phyloP scores from a whole-genome alignment of 2,888 invertebrate genomes.

The Rotaria magnacalcarata region DNA sequence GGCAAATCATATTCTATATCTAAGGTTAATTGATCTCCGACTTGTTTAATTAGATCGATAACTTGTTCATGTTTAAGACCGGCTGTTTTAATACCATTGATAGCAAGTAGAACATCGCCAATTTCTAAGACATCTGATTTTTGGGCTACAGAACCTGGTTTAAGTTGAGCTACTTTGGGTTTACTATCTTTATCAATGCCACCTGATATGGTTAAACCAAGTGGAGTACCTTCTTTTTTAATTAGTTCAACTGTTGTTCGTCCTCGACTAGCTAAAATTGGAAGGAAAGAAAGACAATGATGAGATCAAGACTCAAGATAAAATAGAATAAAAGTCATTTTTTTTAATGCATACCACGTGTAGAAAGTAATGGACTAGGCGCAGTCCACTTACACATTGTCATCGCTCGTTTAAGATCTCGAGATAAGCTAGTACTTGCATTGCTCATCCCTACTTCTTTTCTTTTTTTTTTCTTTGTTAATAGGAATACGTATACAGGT shows the following conservation, averaged over 20 bases:
- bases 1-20: conserved; percentile 46
- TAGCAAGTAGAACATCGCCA: conserved; percentile 42
- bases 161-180: conserved; percentile 43
- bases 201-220: conserved; percentile 33
- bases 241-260: conserved; percentile 26
- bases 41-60: conserved; percentile 46
- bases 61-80: conserved; percentile 43
- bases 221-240: conserved; percentile 29
- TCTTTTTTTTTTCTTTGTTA: not conserved
- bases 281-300: not conserved
- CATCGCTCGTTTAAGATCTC: not conserved
- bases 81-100: conserved; percentile 42
- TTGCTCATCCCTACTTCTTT: not conserved
- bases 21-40: conserved; percentile 41
- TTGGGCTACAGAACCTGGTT: conserved; percentile 43
- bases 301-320: too few species aligned
- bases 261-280: not conserved
- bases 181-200: conserved; percentile 46
- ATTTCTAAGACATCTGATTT: conserved; percentile 43
- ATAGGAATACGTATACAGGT: too few species aligned
- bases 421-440: not conserved
- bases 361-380: not conserved
- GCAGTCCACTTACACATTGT: not conserved
- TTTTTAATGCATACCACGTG: not conserved
- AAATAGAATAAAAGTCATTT: not conserved